These are phyloP conservation scores for Tetrao urogallus DNA, from an alignment of 2,113 vertebrate genomes.

Conservation along the genomic window DNA sequence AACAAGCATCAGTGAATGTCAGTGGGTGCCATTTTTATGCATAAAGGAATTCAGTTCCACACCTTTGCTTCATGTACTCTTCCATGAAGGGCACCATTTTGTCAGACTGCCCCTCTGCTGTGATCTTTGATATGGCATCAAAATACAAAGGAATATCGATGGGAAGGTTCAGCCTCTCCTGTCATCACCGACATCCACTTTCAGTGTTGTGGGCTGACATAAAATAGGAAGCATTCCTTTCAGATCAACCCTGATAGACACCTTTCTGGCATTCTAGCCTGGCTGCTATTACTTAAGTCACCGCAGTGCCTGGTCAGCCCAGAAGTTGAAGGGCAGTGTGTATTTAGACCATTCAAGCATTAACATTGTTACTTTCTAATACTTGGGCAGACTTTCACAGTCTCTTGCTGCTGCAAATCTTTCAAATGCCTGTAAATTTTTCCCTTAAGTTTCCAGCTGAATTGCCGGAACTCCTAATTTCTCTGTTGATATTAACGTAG, in stretches of 20 bases:
- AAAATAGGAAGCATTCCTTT: not conserved
- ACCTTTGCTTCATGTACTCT: not conserved
- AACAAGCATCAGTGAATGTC: too few species aligned
- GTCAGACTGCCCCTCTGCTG: not conserved
- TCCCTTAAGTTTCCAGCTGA: not conserved
- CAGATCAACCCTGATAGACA: not conserved
- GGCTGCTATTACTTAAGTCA: not conserved
- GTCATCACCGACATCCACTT: not conserved
- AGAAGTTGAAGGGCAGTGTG: not conserved
- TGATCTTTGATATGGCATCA: not conserved
- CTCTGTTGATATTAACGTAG: slow-evolving; percentile 36
- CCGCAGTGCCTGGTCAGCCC: not conserved
- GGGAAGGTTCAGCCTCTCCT: not conserved
- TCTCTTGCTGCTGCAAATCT: not conserved
- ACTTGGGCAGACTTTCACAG: not conserved
- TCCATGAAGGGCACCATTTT: not conserved
- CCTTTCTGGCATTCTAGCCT: not conserved
- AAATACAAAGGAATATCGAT: not conserved
- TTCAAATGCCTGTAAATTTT: not conserved
- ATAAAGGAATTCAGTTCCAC: not conserved
- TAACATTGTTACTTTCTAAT: not conserved
- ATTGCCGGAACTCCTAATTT: not conserved
- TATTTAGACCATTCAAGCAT: not conserved
- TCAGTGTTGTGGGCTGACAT: not conserved
- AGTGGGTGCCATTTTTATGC: too few species aligned